phyloP scores from a whole-genome alignment of 1,140 invertebrate species.

The Drosophila bifasciata region DNA sequence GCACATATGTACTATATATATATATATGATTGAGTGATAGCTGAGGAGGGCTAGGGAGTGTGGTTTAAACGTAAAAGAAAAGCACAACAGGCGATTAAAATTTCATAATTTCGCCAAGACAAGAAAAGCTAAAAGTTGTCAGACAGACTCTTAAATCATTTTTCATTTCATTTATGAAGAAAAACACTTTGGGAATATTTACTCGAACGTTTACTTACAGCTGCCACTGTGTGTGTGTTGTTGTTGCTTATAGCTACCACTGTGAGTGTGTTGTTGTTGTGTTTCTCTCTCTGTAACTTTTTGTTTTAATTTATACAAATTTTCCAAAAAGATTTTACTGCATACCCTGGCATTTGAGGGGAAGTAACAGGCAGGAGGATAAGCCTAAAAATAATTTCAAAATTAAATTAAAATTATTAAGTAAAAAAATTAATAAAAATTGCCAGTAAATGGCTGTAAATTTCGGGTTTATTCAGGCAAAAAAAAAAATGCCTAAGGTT shows the following conservation, averaged over 20 bases:
- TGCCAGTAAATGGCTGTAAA: too few relatives aligned
- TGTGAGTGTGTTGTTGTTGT: not conserved
- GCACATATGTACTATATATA: too few relatives aligned
- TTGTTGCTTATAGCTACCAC: not conserved
- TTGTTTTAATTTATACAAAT: conserved; percentile 74
- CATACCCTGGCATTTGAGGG: too few relatives aligned
- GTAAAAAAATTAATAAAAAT: too few relatives aligned
- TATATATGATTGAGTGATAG: too few relatives aligned
- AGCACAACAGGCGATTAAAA: conserved; percentile 37
- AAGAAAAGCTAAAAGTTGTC: conserved; percentile 43
- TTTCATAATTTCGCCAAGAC: conserved; percentile 41
- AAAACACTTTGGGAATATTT: conserved; percentile 12
- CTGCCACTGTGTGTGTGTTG: not conserved
- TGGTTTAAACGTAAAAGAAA: not conserved
- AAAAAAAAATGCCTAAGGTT: too few relatives aligned
- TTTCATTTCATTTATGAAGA: conserved; percentile 12
- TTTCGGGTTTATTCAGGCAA: too few relatives aligned
- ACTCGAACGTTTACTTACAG: too few relatives aligned
- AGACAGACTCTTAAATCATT: not conserved
- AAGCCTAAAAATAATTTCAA: too few relatives aligned
- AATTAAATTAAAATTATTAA: too few relatives aligned
- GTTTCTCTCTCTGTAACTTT: conserved; percentile 10
- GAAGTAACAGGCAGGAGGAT: too few relatives aligned
- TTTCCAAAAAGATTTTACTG: conserved; percentile 39
- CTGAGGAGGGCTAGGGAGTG: too few relatives aligned